Percentiles rank a stretch among this genome's conserved stretches.
Evolutionary conservation across 2,888 invertebrate species (phyloP).

Genomic region (Esperia sulphurella): DNA sequence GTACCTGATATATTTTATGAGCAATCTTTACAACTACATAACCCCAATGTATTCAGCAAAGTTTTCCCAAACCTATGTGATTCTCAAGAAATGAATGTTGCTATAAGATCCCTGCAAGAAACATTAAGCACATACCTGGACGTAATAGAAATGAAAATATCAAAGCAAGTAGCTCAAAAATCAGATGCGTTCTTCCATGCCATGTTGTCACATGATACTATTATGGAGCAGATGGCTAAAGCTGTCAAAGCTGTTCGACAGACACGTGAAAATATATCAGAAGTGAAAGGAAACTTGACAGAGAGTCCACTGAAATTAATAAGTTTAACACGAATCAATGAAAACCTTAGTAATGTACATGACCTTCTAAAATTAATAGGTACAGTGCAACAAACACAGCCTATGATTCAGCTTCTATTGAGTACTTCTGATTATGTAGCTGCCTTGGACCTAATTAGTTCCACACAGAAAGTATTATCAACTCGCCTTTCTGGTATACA

Average conservation of each 20-base stretch:
- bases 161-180: constrained; percentile 94
- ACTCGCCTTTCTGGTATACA: constrained; percentile 95
- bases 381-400: constrained; percentile 98
- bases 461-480: constrained; percentile 95
- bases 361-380: constrained; percentile 93
- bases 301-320: constrained; percentile 89
- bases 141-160: constrained; percentile 95
- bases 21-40: constrained; percentile 87
- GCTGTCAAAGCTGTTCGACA: constrained; percentile 87
- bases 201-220: constrained; percentile 98
- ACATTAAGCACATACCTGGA: constrained; percentile 96
- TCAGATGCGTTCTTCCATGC: constrained; percentile 99
- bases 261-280: constrained; percentile 86
- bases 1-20: constrained; percentile 93
- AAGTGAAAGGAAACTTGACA: constrained; percentile 88
- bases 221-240: constrained; percentile 95
- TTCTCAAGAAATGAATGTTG: constrained; percentile 79
- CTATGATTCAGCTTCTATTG: constrained; percentile 95
- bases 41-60: constrained; percentile 88
- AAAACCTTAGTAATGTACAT: constrained; percentile 82
- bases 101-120: constrained; percentile 88
- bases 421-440: constrained; percentile 98
- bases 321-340: constrained; percentile 82
- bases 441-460: constrained; percentile 96
- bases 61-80: constrained; percentile 87